phyloP scores from a whole-genome alignment of 53 echinoderm and acorn worm species.

The Mesocentrotus franciscanus region DNA sequence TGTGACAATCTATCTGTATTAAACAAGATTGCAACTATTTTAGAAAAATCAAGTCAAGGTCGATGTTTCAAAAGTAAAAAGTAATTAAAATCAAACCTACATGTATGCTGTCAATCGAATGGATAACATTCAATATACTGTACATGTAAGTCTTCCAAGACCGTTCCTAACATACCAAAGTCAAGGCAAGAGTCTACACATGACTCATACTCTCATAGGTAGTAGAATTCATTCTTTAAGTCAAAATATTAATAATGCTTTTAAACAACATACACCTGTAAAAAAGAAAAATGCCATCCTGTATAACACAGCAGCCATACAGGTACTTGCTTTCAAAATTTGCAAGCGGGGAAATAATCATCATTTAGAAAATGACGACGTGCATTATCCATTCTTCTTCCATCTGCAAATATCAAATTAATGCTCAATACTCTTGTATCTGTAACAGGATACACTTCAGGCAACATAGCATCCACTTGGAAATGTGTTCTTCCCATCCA shows the following conservation, averaged over 20 bases:
- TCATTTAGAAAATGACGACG: background rate
- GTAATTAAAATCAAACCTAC: no score
- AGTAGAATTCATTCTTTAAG: background rate
- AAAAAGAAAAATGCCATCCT: background rate
- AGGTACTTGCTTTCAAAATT: background rate
- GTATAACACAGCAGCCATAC: background rate
- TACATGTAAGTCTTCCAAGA: no score
- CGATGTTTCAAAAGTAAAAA: no score
- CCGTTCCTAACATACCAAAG: background rate
- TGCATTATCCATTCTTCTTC: background rate
- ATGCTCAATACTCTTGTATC: background rate
- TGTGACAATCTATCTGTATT: no score
- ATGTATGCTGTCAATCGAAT: no score
- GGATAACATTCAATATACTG: no score
- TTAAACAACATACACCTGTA: background rate
- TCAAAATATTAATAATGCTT: background rate
- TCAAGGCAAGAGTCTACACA: background rate
- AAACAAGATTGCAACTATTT: no score
- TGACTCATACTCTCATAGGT: background rate
- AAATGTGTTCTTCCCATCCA: background rate
- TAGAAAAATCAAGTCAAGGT: no score
- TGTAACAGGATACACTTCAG: conserved; percentile 16
- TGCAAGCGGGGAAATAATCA: background rate
- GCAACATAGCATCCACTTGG: conserved; percentile 12
- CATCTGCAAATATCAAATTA: conserved; percentile 11